Evolutionary conservation across 2,888 invertebrate species (phyloP), one percentile per base, ranked within the genome.

Genomic region (Camponotus fellah): DNA sequence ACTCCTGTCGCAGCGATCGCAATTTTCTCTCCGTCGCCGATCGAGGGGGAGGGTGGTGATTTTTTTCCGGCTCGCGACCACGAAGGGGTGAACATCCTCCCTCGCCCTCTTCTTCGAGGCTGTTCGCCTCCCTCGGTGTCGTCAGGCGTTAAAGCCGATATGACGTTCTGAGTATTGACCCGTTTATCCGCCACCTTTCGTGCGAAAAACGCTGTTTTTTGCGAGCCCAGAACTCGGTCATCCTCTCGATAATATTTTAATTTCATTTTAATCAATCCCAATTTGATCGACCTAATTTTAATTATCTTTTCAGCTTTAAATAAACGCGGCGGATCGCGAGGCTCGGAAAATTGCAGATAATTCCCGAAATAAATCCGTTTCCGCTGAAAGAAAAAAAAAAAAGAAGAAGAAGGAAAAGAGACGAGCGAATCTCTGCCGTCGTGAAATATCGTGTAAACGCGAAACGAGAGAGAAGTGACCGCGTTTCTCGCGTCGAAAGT

Each of bases 101-200:
- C 87, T 85, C 85, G 88, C 84, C 87, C 85, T 86, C 76, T 80
- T 84, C 80, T 83, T 84, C 80, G 87, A 85, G 85, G 86, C 87
- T 85, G 71, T 77, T 87, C 87, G 88, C 91, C 87, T 91, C 91
- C 91, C 92, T 92, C 90, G 90, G 89, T 89, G 91, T 84, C 71
- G 75, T 68, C 74, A 56, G 90, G 90, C 91, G 92, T 94, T 94
- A 94, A 94, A 94, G 94, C 86, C 85, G 94, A 94, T 93, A 83
- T 92, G 82, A 84, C 92, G 90, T 93, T 92, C 92, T 92, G 90
- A 94, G 94, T 94, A 94, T 94, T 93, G 94, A 94, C 94, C 94
- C 93, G 94, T 92, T 91, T 92, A 92, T 92, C 90, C 86, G 88
- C 85, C 85, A 79, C 77, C 83, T 86, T 66, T 79, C 69, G 68